Evolutionary conservation across 1,140 invertebrate genomes (phyloP).

Genomic region (Brachionus sp.): DNA sequence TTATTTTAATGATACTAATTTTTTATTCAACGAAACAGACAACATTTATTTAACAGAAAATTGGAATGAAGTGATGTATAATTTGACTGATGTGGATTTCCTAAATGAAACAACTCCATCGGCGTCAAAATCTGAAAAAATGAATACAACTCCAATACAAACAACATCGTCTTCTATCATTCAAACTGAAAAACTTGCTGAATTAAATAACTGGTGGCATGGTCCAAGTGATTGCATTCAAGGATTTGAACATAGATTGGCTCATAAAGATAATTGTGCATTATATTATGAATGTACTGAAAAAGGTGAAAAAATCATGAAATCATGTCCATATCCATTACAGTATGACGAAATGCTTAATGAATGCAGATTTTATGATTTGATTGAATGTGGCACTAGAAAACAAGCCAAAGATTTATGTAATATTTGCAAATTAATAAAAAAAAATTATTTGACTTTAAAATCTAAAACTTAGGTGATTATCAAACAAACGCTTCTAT

Average conservation of each 20-base stretch:
- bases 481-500: neutral
- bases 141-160: neutral
- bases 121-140: neutral
- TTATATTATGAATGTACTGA: constrained; percentile 11
- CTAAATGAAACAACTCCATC: neutral
- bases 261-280: constrained; percentile 18
- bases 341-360: constrained; percentile 37
- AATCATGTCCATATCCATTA: constrained; percentile 37
- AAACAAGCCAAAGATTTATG: constrained; percentile 38
- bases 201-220: neutral
- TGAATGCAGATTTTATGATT: constrained; percentile 31
- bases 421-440: neutral
- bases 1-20: neutral
- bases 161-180: neutral
- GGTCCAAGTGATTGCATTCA: constrained; percentile 29
- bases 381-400: constrained; percentile 29
- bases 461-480: neutral
- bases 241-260: constrained; percentile 23
- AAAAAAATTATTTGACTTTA: neutral
- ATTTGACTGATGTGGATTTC: neutral
- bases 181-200: neutral
- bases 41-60: neutral
- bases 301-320: neutral
- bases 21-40: neutral
- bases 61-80: neutral